Evolutionary conservation across 2,888 invertebrate species (phyloP), one percentile per base, ranked within the genome.

Genomic region (Chrysomela aeneicollis): DNA sequence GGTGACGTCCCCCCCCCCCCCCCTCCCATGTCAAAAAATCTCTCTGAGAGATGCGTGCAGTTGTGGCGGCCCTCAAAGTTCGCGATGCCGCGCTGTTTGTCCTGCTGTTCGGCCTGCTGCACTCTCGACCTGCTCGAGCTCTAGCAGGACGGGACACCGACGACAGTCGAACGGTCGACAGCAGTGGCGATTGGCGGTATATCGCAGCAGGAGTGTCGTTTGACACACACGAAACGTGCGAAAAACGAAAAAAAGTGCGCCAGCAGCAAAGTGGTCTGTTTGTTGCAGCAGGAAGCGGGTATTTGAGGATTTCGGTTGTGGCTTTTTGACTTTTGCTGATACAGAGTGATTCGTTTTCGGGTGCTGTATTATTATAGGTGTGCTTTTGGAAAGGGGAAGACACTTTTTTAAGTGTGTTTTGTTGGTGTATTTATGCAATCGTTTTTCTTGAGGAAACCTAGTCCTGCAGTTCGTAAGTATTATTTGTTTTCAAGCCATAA

Each of bases 361-460:
- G 54, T 19, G 19, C 6, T 21, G 32, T 54, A 37, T 19, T 54
- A 3, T 54, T 54, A 17, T 32, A 21, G 21, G 55, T 42, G 55
- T 55, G 55, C 19, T 37, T 55, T 55, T 12, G 12, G n/a, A 21
- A 21, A 2, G 9, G 19, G 22, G 32, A 12, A 26, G 10, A 26
- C 55, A 12, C 9, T 46, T 26, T 15, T 26, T 6, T n/a, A 19
- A 57, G 59, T 54, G 51, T 62, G 30, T 62, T 54, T 15, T 49
- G 47, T 49, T 61, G 59, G 22, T 65, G 71, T 73, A 72, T 73
- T 26, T 3, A 79, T 79, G 78, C 78, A 78, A 73, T 77, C 78
- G 42, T 76, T 78, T 71, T 76, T 78, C 64, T 70, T 73, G 17
- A 73, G 74, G 66, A 77, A 76, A 71, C 69, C 74, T 17, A 73